Percentiles rank a stretch among this genome's conserved stretches.
Conservation (phyloP, 2,888 invertebrate species). For the Tromatobia lineatoria region DNA sequence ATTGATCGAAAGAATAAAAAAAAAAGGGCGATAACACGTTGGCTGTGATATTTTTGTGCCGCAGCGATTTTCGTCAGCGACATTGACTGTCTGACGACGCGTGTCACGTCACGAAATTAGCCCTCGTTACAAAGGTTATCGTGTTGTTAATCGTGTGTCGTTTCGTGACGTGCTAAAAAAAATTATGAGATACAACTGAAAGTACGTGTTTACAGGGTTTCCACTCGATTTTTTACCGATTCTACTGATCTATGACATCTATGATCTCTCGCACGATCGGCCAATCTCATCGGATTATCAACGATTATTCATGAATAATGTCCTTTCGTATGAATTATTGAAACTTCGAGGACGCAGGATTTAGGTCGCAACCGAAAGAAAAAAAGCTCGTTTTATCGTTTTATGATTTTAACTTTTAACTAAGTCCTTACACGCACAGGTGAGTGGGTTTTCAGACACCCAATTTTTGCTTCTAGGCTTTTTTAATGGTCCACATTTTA, state of each 20-base stretch:
- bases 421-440: neutral
- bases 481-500: neutral
- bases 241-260: neutral
- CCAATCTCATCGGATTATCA: neutral
- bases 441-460: neutral
- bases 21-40: neutral
- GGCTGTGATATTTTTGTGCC: neutral
- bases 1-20: neutral
- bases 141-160: conserved; percentile 37
- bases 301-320: conserved; percentile 30
- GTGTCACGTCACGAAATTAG: conserved; percentile 49
- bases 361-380: neutral
- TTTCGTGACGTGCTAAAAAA: conserved; percentile 34
- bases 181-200: conserved; percentile 33
- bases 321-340: conserved; percentile 8
- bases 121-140: conserved; percentile 61
- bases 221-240: neutral
- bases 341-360: neutral
- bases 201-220: conserved; percentile 36
- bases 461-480: neutral
- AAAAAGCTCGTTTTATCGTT: conserved; percentile 27
- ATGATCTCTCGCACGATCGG: conserved; percentile 21
- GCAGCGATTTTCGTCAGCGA: neutral
- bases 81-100: conserved; percentile 3
- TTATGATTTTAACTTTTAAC: conserved; percentile 11